Evolutionary conservation across 2,797 vertebrate genomes (phyloP).

Genomic region (Triplophysa bombifrons): DNA sequence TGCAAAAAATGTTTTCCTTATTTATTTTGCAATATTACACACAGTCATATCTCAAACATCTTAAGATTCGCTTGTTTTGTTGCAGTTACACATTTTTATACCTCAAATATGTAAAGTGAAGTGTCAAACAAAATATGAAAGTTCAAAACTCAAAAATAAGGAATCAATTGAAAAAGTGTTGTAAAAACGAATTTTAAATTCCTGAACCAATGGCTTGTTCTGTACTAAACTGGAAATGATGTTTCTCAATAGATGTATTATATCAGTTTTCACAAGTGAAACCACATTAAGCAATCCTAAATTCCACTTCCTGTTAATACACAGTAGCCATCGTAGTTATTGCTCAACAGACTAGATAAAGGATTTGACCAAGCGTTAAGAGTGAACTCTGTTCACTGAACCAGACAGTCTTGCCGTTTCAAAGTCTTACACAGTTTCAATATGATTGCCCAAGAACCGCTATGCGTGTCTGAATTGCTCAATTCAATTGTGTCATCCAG

Average conservation of each 20-base stretch:
- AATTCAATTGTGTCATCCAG: neutral
- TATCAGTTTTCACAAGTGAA: neutral
- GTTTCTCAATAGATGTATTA: neutral
- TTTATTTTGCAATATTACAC: neutral
- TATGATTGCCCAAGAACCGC: neutral
- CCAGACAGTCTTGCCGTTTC: neutral
- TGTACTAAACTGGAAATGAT: neutral
- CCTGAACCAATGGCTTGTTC: too few relatives aligned
- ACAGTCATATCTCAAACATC: too few relatives aligned
- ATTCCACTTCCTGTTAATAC: neutral
- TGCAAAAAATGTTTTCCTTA: neutral
- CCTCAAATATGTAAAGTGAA: too few relatives aligned
- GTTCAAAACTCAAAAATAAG: too few relatives aligned
- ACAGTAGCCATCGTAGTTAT: neutral
- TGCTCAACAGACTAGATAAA: neutral
- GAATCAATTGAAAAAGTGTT: too few relatives aligned
- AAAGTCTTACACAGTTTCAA: conserved; percentile 5
- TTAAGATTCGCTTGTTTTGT: too few relatives aligned
- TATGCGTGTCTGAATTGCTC: neutral
- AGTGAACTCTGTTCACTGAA: neutral
- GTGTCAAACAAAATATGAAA: too few relatives aligned
- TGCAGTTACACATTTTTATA: too few relatives aligned
- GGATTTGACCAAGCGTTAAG: neutral
- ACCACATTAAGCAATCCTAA: neutral
- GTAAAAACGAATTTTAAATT: too few relatives aligned